Evolutionary conservation across 2,888 invertebrate species (phyloP).

Genomic region (Pheosia gnoma): DNA sequence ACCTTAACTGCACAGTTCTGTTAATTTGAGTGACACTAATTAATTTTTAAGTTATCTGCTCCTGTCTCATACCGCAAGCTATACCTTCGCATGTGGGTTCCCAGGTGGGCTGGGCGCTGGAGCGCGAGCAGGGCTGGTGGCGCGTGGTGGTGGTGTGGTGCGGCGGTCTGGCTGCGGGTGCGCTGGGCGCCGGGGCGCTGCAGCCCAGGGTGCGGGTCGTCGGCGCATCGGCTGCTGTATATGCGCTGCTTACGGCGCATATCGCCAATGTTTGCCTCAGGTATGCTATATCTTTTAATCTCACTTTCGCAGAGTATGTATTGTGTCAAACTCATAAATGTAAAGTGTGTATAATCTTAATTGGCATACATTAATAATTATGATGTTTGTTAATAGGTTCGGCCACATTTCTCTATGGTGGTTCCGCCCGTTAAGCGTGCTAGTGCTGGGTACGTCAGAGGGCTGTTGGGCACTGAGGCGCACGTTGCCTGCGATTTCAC

Average conservation of each 20-base stretch:
- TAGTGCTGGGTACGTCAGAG: slow-evolving; percentile 86
- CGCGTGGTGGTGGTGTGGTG: slow-evolving; percentile 89
- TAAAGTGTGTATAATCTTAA: too few species aligned
- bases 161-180: slow-evolving; percentile 90
- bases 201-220: slow-evolving; percentile 90
- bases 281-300: slow-evolving; percentile 42
- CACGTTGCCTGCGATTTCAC: slow-evolving; percentile 17
- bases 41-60: too few species aligned
- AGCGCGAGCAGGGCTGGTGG: slow-evolving; percentile 89
- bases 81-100: neutral
- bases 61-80: too few species aligned
- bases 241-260: slow-evolving; percentile 94
- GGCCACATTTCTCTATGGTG: slow-evolving; percentile 77
- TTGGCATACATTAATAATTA: neutral
- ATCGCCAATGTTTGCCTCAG: slow-evolving; percentile 90
- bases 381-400: slow-evolving; percentile 46
- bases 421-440: slow-evolving; percentile 84
- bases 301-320: too few species aligned
- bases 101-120: slow-evolving; percentile 83
- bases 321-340: too few species aligned
- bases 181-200: slow-evolving; percentile 89
- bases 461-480: slow-evolving; percentile 70
- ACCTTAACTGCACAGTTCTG: too few species aligned
- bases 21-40: too few species aligned
- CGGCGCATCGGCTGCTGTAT: slow-evolving; percentile 96